phyloP scores from a whole-genome alignment of 2,113 vertebrate genomes.

The Anguilla rostrata region DNA sequence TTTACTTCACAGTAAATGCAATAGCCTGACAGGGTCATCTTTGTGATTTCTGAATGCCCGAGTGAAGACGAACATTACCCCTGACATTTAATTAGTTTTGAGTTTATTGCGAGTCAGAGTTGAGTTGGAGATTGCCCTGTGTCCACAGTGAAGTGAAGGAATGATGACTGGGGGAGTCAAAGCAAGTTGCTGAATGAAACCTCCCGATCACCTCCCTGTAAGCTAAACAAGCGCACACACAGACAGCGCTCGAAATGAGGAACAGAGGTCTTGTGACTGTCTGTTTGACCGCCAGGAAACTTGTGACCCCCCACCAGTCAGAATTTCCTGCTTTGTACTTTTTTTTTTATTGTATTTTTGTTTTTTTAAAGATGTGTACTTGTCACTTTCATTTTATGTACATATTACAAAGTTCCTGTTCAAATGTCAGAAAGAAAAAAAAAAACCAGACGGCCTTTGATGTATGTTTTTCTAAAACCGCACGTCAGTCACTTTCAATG shows the following conservation, averaged over 20 bases:
- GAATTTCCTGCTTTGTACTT: conserved; percentile 12
- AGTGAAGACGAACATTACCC: neutral
- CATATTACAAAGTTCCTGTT: neutral
- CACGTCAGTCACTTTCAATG: too few relatives aligned
- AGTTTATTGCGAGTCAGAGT: neutral
- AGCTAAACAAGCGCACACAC: neutral
- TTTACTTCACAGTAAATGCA: too few relatives aligned
- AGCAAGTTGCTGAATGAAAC: neutral
- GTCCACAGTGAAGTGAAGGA: neutral
- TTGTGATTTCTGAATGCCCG: too few relatives aligned
- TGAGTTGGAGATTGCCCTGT: neutral
- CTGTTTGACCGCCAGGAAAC: conserved; percentile 25
- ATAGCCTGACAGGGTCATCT: too few relatives aligned
- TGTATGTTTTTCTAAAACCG: neutral
- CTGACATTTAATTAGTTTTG: neutral
- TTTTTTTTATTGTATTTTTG: neutral
- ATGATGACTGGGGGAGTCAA: neutral
- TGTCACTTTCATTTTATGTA: conserved; percentile 10
- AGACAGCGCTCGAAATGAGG: neutral
- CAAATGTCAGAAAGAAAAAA: neutral
- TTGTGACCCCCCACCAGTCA: conserved; percentile 18
- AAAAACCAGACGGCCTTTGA: neutral
- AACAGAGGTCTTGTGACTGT: neutral
- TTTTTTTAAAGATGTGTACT: neutral
- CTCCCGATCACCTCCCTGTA: neutral